A percentile compares a stretch with the other conserved stretches of the same genome.
Conservation (phyloP, 1,140 invertebrate genomes). For the Paraescarpia echinospica region DNA sequence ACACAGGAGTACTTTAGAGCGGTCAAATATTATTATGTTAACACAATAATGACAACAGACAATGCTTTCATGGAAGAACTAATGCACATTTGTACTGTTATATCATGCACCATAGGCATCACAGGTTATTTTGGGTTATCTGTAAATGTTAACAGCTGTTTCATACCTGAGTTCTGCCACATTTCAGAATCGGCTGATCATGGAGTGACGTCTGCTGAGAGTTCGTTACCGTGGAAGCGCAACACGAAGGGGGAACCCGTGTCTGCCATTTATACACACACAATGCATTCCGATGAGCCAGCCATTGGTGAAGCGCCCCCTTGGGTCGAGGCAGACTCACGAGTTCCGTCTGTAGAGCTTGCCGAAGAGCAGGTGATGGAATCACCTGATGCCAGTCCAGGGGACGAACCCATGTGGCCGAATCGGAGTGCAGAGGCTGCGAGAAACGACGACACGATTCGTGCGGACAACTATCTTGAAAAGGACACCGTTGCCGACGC, state of each 20-base stretch:
- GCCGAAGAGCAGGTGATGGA: neutral
- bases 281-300: constrained; percentile 42
- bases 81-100: no score
- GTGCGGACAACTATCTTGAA: neutral
- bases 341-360: neutral
- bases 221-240: constrained; percentile 49
- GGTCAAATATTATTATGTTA: no score
- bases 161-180: neutral
- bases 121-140: no score
- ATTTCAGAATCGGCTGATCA: neutral
- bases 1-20: no score
- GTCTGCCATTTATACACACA: constrained; percentile 36
- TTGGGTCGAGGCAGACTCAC: constrained; percentile 38
- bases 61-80: no score
- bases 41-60: no score
- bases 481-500: neutral
- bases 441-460: neutral
- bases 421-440: neutral
- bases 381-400: neutral
- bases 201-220: constrained; percentile 36
- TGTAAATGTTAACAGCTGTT: neutral
- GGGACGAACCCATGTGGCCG: neutral
- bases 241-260: constrained; percentile 36
- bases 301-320: constrained; percentile 46
- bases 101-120: no score